These are phyloP conservation scores for Philantomba maxwellii DNA, from an alignment of 2,113 vertebrate genomes.

Conservation along the genomic window DNA sequence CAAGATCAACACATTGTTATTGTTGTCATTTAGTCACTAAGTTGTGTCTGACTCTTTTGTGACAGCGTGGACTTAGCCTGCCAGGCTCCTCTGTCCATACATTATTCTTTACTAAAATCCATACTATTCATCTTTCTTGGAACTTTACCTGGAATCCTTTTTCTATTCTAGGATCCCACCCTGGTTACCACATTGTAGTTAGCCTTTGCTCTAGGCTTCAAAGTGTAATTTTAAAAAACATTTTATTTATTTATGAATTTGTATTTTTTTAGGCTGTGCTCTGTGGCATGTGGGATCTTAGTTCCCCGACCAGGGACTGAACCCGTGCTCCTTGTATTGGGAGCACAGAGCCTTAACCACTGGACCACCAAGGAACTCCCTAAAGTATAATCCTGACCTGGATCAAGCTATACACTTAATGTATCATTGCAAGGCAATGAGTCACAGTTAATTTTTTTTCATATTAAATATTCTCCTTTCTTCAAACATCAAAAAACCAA, in stretches of 20 bases:
- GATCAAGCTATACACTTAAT: not conserved
- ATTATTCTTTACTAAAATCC: not conserved
- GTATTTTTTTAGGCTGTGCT: not conserved
- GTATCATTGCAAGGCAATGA: not conserved
- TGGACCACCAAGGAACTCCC: not conserved
- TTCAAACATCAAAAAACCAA: not conserved
- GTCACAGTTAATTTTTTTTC: not conserved
- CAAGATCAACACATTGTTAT: fast-evolving
- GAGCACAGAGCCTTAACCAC: not conserved
- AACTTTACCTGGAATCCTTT: not conserved
- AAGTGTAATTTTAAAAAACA: not conserved
- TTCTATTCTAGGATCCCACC: not conserved
- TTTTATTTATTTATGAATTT: not conserved
- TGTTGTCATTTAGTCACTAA: not conserved
- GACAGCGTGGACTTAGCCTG: not conserved
- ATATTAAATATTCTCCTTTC: not conserved
- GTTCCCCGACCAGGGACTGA: not conserved
- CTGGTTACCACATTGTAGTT: not conserved
- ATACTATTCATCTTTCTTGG: not conserved
- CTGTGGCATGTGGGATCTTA: not conserved
- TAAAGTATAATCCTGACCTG: not conserved
- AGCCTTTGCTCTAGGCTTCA: not conserved
- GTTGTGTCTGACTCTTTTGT: not conserved
- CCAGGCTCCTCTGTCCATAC: not conserved
- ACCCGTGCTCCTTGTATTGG: not conserved